Evolutionary conservation across 2,888 invertebrate genomes (phyloP), one percentile per base, ranked within the genome.

Genomic region (Spodoptera littoralis): DNA sequence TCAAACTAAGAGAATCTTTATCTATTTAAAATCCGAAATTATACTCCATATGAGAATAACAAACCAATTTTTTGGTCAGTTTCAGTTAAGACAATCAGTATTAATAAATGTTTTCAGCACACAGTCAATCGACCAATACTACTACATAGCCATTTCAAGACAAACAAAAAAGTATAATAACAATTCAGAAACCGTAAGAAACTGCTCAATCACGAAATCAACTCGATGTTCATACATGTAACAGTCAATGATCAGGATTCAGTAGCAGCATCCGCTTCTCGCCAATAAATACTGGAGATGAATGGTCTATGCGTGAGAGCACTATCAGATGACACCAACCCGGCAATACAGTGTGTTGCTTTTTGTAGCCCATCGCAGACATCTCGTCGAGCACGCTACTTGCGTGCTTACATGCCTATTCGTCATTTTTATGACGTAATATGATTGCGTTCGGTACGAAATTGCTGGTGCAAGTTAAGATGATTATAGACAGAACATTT

Each of bases 361-460:
- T 90, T 90, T 90, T 80, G 79, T 41, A 49, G 68, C 53, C 64
- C 58, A 36, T 64, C 68, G 67, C 70, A 76, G 76, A 81, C 79
- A 81, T 83, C 79, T 76, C 82, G 85, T 83, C 86, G 81, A 86
- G 87, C 86, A 88, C 83, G 81, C 85, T 79, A 83, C 84, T 81
- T 82, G 85, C 86, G 80, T 77, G 81, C 90, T 87, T 90, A 90
- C 90, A 90, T 87, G 84, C 84, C 89, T 88, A 85, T 90, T 86
- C 85, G 85, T 90, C 89, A 90, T 91, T 89, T 92, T 92, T 92
- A 92, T 91, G 90, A 92, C 88, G 92, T 91, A 91, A 92, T 92
- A 90, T 87, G 84, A 86, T 88, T 88, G 86, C 88, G 77, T 85
- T 86, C 78, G 76, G 68, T 81, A 82, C 78, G 78, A 80, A 81